A percentile compares a stretch with the other conserved stretches of the same genome.
Conservation (phyloP, 2,888 invertebrate genomes). For the Scaptomyza cyrtandrae region DNA sequence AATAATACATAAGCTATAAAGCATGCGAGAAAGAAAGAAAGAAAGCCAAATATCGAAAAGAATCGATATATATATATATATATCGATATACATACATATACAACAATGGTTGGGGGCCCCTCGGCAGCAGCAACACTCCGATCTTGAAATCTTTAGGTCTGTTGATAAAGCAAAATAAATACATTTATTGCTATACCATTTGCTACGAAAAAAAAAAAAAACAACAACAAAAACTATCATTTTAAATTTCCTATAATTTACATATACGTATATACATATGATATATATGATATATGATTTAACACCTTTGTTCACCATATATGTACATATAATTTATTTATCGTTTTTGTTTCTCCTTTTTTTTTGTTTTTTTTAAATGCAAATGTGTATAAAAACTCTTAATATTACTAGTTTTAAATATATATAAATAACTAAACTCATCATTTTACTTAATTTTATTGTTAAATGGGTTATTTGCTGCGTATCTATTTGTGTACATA, state of each 20-base stretch:
- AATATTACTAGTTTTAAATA: slow-evolving; percentile 47
- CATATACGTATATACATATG: slow-evolving; percentile 21
- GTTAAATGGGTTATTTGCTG: slow-evolving; percentile 64
- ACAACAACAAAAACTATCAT: slow-evolving; percentile 22
- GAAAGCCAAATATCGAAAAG: slow-evolving; percentile 19
- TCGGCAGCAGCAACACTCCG: slow-evolving; percentile 56
- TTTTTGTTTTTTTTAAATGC: slow-evolving; percentile 40
- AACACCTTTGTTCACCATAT: slow-evolving; percentile 46
- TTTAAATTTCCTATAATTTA: slow-evolving; percentile 30
- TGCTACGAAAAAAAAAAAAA: slow-evolving; percentile 42
- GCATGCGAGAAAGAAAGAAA: slow-evolving; percentile 17
- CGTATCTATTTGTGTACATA: slow-evolving; percentile 64
- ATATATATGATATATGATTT: slow-evolving; percentile 36
- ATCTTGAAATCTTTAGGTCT: slow-evolving; percentile 58
- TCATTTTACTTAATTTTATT: slow-evolving; percentile 39
- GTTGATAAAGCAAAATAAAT: slow-evolving; percentile 59
- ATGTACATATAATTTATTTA: slow-evolving; percentile 34
- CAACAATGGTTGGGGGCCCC: slow-evolving; percentile 43
- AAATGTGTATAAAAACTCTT: slow-evolving; percentile 48
- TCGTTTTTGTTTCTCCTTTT: slow-evolving; percentile 18
- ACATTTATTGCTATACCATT: slow-evolving; percentile 57
- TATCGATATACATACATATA: slow-evolving; percentile 10
- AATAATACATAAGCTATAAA: slow-evolving; percentile 4
- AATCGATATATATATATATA: slow-evolving; percentile 27
- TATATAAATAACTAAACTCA: slow-evolving; percentile 38